Evolutionary conservation across 1,140 invertebrate species (phyloP).

Genomic region (Orius laevigatus): DNA sequence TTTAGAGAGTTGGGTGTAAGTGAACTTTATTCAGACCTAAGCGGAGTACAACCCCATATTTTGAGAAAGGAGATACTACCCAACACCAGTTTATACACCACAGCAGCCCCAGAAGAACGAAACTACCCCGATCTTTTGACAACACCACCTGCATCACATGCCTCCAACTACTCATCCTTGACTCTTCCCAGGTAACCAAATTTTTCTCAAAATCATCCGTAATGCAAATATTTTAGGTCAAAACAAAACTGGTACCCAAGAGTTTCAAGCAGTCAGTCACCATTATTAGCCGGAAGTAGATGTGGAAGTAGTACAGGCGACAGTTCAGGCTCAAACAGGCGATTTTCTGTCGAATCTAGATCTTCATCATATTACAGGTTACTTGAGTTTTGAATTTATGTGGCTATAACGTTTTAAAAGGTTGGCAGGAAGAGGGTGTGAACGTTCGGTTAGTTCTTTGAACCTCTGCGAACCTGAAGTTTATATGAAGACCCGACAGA

Average conservation of each 20-base stretch:
- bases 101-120: slow-evolving; percentile 31
- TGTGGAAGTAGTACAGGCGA: slow-evolving; percentile 31
- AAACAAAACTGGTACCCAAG: slow-evolving; percentile 12
- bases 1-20: slow-evolving; percentile 1
- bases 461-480: slow-evolving; percentile 11
- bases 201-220: neutral
- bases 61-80: slow-evolving; percentile 23
- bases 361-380: slow-evolving; percentile 19
- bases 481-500: slow-evolving; percentile 1
- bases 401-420: neutral
- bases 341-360: slow-evolving; percentile 17
- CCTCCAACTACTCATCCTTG: slow-evolving; percentile 6
- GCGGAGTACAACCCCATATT: slow-evolving; percentile 30
- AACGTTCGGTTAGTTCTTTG: slow-evolving; percentile 14
- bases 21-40: slow-evolving; percentile 23
- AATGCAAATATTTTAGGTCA: neutral
- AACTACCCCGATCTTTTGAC: slow-evolving; percentile 51
- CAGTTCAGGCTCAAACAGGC: slow-evolving; percentile 20
- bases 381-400: neutral
- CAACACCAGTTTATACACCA: slow-evolving; percentile 35
- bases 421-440: slow-evolving; percentile 1
- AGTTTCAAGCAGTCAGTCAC: slow-evolving; percentile 37
- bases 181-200: slow-evolving; percentile 14
- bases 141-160: slow-evolving; percentile 11
- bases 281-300: slow-evolving; percentile 35